Conservation (phyloP, 2,797 vertebrate species). For the Hypotaenidia philippensis region DNA sequence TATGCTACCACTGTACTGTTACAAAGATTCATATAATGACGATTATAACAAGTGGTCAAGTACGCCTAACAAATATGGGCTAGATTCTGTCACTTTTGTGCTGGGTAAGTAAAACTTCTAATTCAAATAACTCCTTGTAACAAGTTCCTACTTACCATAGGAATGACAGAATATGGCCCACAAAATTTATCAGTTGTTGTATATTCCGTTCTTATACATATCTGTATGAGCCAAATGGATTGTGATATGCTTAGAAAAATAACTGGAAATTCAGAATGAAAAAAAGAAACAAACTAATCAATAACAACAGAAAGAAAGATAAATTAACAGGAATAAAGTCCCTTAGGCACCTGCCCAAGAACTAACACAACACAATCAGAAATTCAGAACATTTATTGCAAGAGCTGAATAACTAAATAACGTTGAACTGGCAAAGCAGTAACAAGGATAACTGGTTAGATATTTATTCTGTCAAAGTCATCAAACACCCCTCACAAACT, state of each 20-base stretch:
- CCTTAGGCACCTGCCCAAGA: conserved; percentile 69
- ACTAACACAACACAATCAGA: conserved; percentile 80
- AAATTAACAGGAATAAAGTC: conserved; percentile 21
- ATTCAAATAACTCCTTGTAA: background rate
- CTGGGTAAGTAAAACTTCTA: background rate
- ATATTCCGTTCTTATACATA: background rate
- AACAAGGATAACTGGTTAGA: conserved; percentile 99
- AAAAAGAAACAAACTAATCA: background rate
- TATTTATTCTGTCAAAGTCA: conserved; percentile 94
- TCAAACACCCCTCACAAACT: conserved; percentile 96
- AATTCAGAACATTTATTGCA: conserved; percentile 99
- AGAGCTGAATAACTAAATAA: conserved; percentile 96
- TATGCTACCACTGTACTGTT: background rate
- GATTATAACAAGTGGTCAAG: background rate
- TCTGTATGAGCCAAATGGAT: background rate
- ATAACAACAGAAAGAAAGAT: conserved; percentile 11
- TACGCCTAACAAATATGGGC: background rate
- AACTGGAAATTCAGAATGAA: conserved; percentile 30
- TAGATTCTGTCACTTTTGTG: conserved; percentile 18
- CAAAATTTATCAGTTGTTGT: background rate
- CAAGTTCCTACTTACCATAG: background rate
- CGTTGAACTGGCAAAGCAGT: conserved; percentile 90
- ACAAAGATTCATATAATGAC: background rate
- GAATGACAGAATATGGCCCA: background rate
- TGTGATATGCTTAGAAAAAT: background rate